Conservation (phyloP, 2,113 vertebrate genomes). For the Pheucticus melanocephalus region DNA sequence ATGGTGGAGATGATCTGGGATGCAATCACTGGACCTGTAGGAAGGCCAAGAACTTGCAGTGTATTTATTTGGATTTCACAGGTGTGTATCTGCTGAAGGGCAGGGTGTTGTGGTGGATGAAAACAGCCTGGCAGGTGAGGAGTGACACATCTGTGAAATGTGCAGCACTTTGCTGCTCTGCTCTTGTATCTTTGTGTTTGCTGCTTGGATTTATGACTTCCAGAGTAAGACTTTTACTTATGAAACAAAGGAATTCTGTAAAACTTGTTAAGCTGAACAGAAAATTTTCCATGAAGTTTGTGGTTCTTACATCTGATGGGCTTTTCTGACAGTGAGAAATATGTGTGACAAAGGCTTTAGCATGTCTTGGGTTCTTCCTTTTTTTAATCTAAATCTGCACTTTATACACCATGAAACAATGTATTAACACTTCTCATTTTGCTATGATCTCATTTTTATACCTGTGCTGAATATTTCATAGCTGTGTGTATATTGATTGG, state of each 20-base stretch:
- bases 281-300: neutral
- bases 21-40: neutral
- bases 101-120: rapidly evolving
- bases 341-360: neutral
- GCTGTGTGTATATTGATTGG: neutral
- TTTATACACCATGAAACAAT: neutral
- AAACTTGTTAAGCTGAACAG: neutral
- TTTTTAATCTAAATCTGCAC: neutral
- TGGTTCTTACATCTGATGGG: neutral
- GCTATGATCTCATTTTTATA: neutral
- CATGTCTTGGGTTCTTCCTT: neutral
- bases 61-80: neutral
- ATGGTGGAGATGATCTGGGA: neutral
- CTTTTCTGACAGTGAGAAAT: neutral
- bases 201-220: neutral
- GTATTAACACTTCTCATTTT: neutral
- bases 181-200: neutral
- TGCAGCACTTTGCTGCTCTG: neutral
- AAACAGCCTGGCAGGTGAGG: neutral
- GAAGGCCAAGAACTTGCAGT: neutral
- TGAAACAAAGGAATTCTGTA: neutral
- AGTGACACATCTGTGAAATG: neutral
- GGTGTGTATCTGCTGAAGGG: neutral
- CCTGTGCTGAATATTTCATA: conserved; percentile 28
- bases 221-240: neutral